phyloP scores from a whole-genome alignment of 1,140 invertebrate species.

The Nephila pilipes region DNA sequence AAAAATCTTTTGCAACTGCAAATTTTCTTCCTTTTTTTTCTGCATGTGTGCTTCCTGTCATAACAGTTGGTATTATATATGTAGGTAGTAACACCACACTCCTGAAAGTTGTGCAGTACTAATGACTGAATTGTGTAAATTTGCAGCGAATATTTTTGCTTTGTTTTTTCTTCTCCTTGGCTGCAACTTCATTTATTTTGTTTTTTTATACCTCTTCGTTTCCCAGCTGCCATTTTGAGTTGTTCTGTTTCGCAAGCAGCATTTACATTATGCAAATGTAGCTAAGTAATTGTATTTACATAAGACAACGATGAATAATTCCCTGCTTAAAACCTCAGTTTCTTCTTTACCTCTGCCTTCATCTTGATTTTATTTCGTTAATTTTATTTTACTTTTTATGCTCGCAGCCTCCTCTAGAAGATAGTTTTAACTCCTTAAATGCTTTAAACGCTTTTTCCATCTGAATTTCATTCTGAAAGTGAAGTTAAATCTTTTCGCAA shows the following conservation, averaged over 20 bases:
- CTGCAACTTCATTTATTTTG: conserved; percentile 71
- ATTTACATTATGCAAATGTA: conserved; percentile 74
- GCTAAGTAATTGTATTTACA: conserved; percentile 75
- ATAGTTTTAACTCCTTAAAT: conserved; percentile 67
- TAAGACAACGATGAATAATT: conserved; percentile 74
- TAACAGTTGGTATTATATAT: conserved; percentile 66
- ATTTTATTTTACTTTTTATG: conserved; percentile 64
- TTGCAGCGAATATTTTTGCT: conserved; percentile 56
- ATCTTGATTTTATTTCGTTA: conserved; percentile 70
- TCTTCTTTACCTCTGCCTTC: conserved; percentile 46
- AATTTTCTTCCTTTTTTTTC: conserved; percentile 56
- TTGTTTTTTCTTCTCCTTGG: conserved; percentile 39
- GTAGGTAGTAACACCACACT: conserved; percentile 44
- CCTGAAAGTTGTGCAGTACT: conserved; percentile 55
- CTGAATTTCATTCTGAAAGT: conserved; percentile 48
- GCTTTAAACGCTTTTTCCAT: conserved; percentile 67
- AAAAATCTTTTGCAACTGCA: conserved; percentile 65
- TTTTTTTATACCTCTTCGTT: conserved; percentile 50
- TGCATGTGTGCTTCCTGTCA: conserved; percentile 26
- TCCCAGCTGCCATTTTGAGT: conserved; percentile 70
- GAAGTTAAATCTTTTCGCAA: conserved; percentile 67
- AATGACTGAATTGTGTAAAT: conserved; percentile 76
- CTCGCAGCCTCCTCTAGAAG: conserved; percentile 10
- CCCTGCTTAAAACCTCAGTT: conserved; percentile 68
- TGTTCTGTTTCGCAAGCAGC: conserved; percentile 51